Conservation (phyloP, 2,888 invertebrate species). For the Alentia gelatinosa region DNA sequence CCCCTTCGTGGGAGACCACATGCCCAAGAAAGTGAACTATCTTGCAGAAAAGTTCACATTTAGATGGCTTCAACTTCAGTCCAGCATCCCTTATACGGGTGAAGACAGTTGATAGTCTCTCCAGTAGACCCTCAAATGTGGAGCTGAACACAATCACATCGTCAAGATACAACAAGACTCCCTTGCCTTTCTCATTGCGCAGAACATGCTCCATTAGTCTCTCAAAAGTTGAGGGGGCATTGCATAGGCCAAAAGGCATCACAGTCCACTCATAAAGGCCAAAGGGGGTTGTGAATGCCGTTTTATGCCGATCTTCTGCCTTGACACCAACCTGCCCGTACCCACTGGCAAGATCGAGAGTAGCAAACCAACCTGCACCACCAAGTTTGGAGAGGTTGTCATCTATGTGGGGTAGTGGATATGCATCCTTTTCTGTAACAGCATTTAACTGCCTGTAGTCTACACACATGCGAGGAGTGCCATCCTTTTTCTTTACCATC, state of each 20-base stretch:
- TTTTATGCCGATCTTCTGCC: conserved; percentile 54
- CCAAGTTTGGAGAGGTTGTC: conserved; percentile 62
- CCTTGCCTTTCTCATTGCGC: too few relatives aligned
- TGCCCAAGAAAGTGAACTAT: too few relatives aligned
- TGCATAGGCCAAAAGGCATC: conserved; percentile 62
- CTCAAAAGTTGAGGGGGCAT: too few relatives aligned
- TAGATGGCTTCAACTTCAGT: too few relatives aligned
- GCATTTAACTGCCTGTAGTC: conserved; percentile 46
- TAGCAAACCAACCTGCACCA: conserved; percentile 54
- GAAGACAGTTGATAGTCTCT: too few relatives aligned
- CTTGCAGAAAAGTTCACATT: too few relatives aligned
- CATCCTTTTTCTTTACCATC: conserved; percentile 40
- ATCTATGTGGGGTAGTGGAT: conserved; percentile 60
- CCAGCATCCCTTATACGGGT: too few relatives aligned
- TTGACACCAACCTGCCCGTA: conserved; percentile 57
- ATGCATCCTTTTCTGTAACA: conserved; percentile 51
- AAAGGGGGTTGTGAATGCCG: conserved; percentile 55
- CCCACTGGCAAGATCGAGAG: conserved; percentile 57
- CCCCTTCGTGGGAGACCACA: too few relatives aligned
- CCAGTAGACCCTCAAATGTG: too few relatives aligned
- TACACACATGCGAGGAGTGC: conserved; percentile 54
- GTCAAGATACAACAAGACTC: too few relatives aligned
- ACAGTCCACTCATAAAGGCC: conserved; percentile 57
- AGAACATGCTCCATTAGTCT: too few relatives aligned
- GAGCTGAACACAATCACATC: too few relatives aligned